These are phyloP conservation scores for Phodopus roborovskii DNA, from an alignment of 2,113 vertebrate species.

Conservation along the genomic window DNA sequence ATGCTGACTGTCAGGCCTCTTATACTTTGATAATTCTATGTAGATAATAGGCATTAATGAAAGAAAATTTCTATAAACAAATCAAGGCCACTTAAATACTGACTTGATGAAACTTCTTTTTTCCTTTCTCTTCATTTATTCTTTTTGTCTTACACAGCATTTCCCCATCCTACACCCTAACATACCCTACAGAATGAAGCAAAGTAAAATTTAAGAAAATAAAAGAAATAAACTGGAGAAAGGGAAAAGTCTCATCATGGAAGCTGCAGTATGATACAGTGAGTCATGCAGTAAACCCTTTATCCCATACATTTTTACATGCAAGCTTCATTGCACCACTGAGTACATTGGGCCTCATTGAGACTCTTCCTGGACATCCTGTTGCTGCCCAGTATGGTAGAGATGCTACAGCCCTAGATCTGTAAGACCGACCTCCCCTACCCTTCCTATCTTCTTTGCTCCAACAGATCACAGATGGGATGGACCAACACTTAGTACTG, in stretches of 20 bases:
- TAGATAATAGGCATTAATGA: not conserved
- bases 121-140: not conserved
- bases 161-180: not conserved
- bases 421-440: not conserved
- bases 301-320: not conserved
- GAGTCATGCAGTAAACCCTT: not conserved
- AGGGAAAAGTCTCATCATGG: not conserved
- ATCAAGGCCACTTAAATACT: conserved; percentile 8
- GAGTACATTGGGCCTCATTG: not conserved
- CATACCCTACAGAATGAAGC: not conserved
- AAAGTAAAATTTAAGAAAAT: not conserved
- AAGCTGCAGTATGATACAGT: not conserved
- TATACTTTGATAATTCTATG: not conserved
- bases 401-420: not conserved
- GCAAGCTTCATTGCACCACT: not conserved
- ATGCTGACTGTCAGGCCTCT: not conserved
- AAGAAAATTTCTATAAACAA: not conserved
- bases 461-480: not conserved
- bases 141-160: not conserved
- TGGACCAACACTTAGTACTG: not conserved
- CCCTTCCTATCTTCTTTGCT: not conserved
- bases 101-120: conserved; percentile 13
- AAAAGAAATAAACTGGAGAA: not conserved
- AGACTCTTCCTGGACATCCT: not conserved
- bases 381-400: not conserved